Percentiles rank a stretch among this genome's conserved stretches.
Conservation (phyloP, 2,797 vertebrate genomes). For the Perodicticus potto region DNA sequence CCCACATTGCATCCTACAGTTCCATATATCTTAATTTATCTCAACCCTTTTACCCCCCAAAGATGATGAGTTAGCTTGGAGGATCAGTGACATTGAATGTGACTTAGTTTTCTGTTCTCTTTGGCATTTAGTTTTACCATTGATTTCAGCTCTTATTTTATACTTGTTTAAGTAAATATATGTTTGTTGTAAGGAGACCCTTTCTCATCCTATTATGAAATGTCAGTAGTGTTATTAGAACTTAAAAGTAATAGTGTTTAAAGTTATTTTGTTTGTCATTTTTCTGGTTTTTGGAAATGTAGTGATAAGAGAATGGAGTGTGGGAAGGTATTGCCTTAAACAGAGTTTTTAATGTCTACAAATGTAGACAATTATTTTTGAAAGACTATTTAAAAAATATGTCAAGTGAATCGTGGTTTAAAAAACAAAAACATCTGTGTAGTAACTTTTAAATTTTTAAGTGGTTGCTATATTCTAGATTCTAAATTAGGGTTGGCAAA, state of each 20-base stretch:
- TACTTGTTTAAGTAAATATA: background rate
- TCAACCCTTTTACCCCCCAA: background rate
- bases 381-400: slow-evolving; percentile 22
- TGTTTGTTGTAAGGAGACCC: background rate
- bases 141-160: slow-evolving; percentile 23
- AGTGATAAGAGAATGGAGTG: background rate
- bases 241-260: slow-evolving; percentile 16
- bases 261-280: slow-evolving; percentile 44
- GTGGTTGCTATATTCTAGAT: background rate
- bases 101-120: background rate
- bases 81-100: background rate
- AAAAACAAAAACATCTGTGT: background rate
- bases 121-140: slow-evolving; percentile 40
- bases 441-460: slow-evolving; percentile 22
- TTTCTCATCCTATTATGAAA: background rate
- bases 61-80: slow-evolving; percentile 25
- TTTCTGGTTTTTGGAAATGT: slow-evolving; percentile 48
- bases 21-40: slow-evolving; percentile 36
- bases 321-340: background rate
- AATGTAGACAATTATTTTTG: background rate
- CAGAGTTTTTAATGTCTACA: background rate
- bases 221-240: slow-evolving; percentile 28
- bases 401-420: background rate
- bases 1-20: background rate
- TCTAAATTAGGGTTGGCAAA: background rate